A percentile compares a stretch with the other conserved stretches of the same genome.
Evolutionary conservation across 2,797 vertebrate genomes (phyloP).

Genomic region (Phyllotis vaccarum): DNA sequence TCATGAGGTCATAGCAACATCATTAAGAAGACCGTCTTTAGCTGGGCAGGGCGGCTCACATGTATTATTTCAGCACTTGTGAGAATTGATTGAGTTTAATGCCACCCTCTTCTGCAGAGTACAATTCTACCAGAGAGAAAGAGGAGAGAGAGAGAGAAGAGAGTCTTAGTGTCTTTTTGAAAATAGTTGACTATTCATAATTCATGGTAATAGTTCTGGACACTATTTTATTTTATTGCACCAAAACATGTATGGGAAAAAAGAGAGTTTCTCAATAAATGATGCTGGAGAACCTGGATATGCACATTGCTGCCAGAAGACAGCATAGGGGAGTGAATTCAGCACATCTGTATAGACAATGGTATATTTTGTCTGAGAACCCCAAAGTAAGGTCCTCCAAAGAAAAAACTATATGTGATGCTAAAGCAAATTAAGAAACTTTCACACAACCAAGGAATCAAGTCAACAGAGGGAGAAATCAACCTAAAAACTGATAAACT

Average conservation of each 20-base stretch:
- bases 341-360: neutral
- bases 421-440: neutral
- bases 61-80: neutral
- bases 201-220: no score
- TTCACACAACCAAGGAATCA: neutral
- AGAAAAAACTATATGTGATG: neutral
- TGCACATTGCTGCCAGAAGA: neutral
- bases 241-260: neutral
- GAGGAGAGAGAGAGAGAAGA: no score
- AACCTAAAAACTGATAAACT: neutral
- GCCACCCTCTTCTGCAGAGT: neutral
- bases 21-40: neutral
- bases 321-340: neutral
- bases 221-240: neutral
- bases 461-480: neutral
- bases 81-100: neutral
- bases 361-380: neutral
- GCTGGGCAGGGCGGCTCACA: neutral
- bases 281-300: neutral
- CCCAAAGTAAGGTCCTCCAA: neutral
- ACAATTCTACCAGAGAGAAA: neutral
- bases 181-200: no score
- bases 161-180: no score
- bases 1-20: neutral
- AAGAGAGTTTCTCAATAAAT: neutral